Evolutionary conservation across 2,888 invertebrate species (phyloP), one percentile per base, ranked within the genome.

Genomic region (Drosophila demipolita): DNA sequence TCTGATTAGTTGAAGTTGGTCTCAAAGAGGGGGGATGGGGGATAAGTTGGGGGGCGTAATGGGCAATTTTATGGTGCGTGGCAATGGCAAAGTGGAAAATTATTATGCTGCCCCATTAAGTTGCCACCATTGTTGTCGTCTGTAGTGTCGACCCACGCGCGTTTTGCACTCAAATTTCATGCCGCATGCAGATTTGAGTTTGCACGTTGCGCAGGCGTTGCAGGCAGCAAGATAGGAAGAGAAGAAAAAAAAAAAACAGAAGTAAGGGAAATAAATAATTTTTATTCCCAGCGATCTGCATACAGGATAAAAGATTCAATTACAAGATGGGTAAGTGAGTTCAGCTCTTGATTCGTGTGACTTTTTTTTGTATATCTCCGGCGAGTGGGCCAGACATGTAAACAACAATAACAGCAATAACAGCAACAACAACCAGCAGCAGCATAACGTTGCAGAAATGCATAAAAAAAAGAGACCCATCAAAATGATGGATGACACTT

Each of bases 401-500:
- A 86, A 81, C 81, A 59, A 60, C 54, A 53, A 88, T 57, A 59
- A 29, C 5, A 6, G 29, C 53, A 60, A 45, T 57, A 59, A 29
- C 29, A 6, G 5, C 53, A 60, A 45, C 49, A 54, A 17, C 35
- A 36, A 6, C 15, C 23, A 26, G 23, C 54, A 29, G 33, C 36
- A 63, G 53, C 53, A 38, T 67, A 63, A 55, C 49, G 75, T 77
- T 74, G 71, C 68, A 66, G 52, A 85, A 79, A 64, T 66, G 74
- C 82, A 78, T 73, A 69, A 83, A 42, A 42, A 15, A 38, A 38
- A 38, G 55, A 55, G 55, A 86, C 86, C 91, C 86, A 89, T 92
- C 92, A 89, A 87, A 89, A 87, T 91, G 91, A 92, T 91, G 89
- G 92, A 91, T 91, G 90, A 86, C 86, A 82, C 80, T 90, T 81